These are phyloP conservation scores for Spheniscus humboldti DNA, from an alignment of 2,797 vertebrate species.

Conservation along the genomic window DNA sequence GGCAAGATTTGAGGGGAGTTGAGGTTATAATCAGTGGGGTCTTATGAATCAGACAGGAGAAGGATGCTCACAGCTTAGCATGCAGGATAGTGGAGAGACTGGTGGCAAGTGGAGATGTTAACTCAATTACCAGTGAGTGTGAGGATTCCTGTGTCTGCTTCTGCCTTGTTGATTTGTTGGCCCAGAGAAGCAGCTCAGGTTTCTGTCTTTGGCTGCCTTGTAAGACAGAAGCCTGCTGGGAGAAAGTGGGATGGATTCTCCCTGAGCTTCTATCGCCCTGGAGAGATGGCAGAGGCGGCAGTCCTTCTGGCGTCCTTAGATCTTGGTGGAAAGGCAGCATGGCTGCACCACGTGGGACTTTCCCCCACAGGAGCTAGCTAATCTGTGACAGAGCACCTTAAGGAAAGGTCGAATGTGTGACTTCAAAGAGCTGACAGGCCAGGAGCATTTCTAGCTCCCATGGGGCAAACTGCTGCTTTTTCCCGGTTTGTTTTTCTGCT, in stretches of 20 bases:
- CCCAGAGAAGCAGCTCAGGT: neutral
- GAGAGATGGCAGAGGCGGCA: neutral
- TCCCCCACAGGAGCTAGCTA: neutral
- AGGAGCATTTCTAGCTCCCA: neutral
- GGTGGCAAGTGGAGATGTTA: neutral
- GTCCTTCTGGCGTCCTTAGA: neutral
- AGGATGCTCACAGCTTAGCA: neutral
- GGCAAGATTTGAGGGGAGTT: neutral
- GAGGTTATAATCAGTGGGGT: neutral
- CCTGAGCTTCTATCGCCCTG: neutral
- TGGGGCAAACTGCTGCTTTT: neutral
- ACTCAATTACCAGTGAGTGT: neutral
- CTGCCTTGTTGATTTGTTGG: neutral
- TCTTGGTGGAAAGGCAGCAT: neutral
- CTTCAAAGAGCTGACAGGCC: neutral
- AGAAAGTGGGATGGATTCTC: neutral
- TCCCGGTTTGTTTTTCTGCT: neutral
- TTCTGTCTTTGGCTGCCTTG: neutral
- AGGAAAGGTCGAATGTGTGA: neutral
- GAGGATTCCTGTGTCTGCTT: neutral
- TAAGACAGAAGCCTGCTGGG: neutral
- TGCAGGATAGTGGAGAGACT: neutral
- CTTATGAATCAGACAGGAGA: neutral
- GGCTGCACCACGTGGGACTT: neutral
- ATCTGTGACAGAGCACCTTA: neutral